Conservation (phyloP, 1,140 invertebrate genomes). For the Drosophila suzukii region DNA sequence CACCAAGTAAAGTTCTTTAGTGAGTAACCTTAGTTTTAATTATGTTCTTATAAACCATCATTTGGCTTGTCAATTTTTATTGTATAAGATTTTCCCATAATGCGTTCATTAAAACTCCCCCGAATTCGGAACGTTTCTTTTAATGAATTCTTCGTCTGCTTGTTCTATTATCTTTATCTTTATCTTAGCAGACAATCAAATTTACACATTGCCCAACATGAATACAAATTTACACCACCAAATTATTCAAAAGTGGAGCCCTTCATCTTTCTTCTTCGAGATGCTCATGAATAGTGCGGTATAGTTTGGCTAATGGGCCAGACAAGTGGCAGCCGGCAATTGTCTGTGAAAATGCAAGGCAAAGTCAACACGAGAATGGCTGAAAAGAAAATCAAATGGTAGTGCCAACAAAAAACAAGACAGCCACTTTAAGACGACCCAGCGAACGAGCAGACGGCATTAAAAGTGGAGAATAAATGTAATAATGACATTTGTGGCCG, state of each 20-base stretch:
- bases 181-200: slow-evolving; percentile 32
- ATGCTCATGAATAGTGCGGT: slow-evolving; percentile 23
- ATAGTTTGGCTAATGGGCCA: slow-evolving; percentile 38
- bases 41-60: background rate
- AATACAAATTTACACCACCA: slow-evolving; percentile 9
- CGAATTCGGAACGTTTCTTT: background rate
- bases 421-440: slow-evolving; percentile 27
- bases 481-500: slow-evolving; percentile 82
- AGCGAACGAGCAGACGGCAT: slow-evolving; percentile 63
- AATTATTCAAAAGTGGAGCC: slow-evolving; percentile 27
- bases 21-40: background rate
- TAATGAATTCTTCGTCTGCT: slow-evolving; percentile 22
- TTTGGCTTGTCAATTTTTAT: background rate
- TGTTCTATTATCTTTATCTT: background rate
- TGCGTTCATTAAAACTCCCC: background rate
- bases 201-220: slow-evolving; percentile 42
- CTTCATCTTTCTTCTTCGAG: slow-evolving; percentile 23
- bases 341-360: slow-evolving; percentile 66
- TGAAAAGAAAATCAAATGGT: slow-evolving; percentile 46
- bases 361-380: slow-evolving; percentile 39
- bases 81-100: background rate
- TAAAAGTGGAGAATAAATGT: slow-evolving; percentile 80
- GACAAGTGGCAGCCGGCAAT: slow-evolving; percentile 47
- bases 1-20: background rate
- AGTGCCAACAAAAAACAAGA: slow-evolving; percentile 6